Evolutionary conservation across 2,113 vertebrate genomes (phyloP), one percentile per base, ranked within the genome.

Genomic region (Lethenteron camtschaticum): DNA sequence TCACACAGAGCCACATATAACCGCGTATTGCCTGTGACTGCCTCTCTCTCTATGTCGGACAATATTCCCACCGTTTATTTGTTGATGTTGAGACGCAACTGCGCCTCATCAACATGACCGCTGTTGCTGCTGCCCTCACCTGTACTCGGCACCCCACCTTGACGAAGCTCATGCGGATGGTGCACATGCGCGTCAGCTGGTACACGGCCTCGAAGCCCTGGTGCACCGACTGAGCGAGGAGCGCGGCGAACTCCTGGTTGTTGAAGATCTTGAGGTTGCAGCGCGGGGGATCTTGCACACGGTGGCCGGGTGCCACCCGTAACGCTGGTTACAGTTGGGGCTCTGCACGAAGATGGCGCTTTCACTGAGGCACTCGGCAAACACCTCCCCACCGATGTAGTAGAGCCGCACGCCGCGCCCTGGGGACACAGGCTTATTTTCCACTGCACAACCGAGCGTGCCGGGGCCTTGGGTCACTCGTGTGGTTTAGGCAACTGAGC

Each of bases 241-340:
- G 82, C 1, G 92, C 94, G 0, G 94, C 94, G 0, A 99, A 99
- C 76, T 97, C 94, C 81, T 99, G 92, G 83, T 99, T 97, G 79
- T 99, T 99, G 74, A 99, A 99, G 20, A 99, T 99, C 85, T 99
- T 99, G 79, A 99, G 77, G 81, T 99, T 99, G 70, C 92, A 96
- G 2, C 94, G 92, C 82, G 94, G 90, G 94, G 94, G 71, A 97
- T 96, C 84, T 97, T 97, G 82, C 94, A 97, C 63, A 96, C 94
- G 0, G 94, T 97, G 73, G 94, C 90, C 0, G 94, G 94, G 78
- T 97, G 94, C 94, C 94, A 97, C 56, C 91, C 87, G 0, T 97
- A 97, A 74, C 90, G 91, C 75, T 97, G 94, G 81, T 96, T 97
- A 76, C 94, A 97, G 83, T 97, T 96, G 11, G 94, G 94, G 73